Conservation (phyloP, 1,140 invertebrate species). For the Telenomus remus region DNA sequence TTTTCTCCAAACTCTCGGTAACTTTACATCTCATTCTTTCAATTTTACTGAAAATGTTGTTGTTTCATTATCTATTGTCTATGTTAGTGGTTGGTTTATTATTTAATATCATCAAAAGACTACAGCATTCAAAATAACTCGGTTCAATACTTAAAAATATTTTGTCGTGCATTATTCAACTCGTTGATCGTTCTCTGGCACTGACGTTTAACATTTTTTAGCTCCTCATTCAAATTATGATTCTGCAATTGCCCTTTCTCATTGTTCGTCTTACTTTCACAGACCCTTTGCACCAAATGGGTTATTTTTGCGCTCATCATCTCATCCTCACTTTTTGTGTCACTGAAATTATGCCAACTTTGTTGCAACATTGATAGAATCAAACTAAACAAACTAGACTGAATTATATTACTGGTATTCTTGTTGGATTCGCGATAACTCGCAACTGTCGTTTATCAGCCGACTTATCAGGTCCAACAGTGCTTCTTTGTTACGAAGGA, state of each 20-base stretch:
- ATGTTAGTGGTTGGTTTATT: too few species aligned
- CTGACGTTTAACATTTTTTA: conserved; percentile 7
- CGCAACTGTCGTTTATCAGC: background rate
- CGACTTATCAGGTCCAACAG: background rate
- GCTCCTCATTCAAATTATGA: conserved; percentile 5
- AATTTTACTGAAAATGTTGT: conserved; percentile 24
- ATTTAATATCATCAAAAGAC: conserved; percentile 1
- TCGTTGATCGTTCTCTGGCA: conserved; percentile 1
- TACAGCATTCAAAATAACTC: too few species aligned
- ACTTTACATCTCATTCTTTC: conserved; percentile 6
- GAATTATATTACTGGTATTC: too few species aligned
- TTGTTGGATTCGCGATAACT: conserved; percentile 8
- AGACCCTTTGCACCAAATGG: too few species aligned
- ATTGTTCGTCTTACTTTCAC: background rate
- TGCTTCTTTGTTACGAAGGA: conserved; percentile 4
- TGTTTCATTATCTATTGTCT: too few species aligned
- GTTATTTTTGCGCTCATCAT: too few species aligned
- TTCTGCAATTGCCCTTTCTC: conserved; percentile 2
- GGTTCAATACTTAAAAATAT: background rate
- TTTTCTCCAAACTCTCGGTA: conserved; percentile 4
- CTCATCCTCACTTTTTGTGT: too few species aligned
- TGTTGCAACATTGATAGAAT: too few species aligned
- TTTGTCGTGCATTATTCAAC: background rate
- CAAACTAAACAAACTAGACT: too few species aligned
- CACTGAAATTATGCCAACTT: too few species aligned